phyloP scores from a whole-genome alignment of 2,797 vertebrate genomes.

The Brachyrhaphis roseni region DNA sequence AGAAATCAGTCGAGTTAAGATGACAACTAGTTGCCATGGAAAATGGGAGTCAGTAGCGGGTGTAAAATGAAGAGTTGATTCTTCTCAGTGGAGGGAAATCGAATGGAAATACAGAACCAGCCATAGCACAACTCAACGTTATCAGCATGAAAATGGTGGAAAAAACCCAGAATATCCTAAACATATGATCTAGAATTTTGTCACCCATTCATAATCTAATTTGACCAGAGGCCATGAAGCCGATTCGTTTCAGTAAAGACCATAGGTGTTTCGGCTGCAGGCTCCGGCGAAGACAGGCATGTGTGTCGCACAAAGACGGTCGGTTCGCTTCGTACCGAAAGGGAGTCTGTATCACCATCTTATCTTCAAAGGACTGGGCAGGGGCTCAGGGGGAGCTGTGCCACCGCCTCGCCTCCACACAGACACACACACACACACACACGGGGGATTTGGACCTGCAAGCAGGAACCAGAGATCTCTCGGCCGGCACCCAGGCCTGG shows the following conservation, averaged over 20 bases:
- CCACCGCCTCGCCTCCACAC: conserved; percentile 78
- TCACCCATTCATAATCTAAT: conserved; percentile 77
- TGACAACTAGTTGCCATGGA: conserved; percentile 71
- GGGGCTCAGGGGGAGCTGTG: conserved; percentile 79
- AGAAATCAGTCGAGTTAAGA: conserved; percentile 63
- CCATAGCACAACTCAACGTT: conserved; percentile 59
- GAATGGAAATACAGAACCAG: conserved; percentile 67
- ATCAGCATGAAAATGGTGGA: conserved; percentile 68
- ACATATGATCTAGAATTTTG: conserved; percentile 72
- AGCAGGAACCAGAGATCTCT: conserved; percentile 81
- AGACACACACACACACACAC: conserved; percentile 75
- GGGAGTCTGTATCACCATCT: conserved; percentile 84
- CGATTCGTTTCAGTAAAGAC: conserved; percentile 75
- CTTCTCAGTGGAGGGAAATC: conserved; percentile 65
- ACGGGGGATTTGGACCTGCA: conserved; percentile 81
- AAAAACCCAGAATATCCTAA: conserved; percentile 49
- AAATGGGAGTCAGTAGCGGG: conserved; percentile 52
- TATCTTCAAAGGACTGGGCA: conserved; percentile 86
- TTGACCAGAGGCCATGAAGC: conserved; percentile 68
- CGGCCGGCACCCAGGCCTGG: conserved; percentile 77
- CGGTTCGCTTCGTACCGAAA: conserved; percentile 80
- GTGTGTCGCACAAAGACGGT: conserved; percentile 79
- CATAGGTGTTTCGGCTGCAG: conserved; percentile 79
- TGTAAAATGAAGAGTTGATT: conserved; percentile 56
- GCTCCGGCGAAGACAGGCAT: conserved; percentile 72